A percentile compares a stretch with the other conserved stretches of the same genome.
These are phyloP conservation scores for Epiblema foenella DNA, from an alignment of 2,888 invertebrate genomes.

Conservation along the genomic window DNA sequence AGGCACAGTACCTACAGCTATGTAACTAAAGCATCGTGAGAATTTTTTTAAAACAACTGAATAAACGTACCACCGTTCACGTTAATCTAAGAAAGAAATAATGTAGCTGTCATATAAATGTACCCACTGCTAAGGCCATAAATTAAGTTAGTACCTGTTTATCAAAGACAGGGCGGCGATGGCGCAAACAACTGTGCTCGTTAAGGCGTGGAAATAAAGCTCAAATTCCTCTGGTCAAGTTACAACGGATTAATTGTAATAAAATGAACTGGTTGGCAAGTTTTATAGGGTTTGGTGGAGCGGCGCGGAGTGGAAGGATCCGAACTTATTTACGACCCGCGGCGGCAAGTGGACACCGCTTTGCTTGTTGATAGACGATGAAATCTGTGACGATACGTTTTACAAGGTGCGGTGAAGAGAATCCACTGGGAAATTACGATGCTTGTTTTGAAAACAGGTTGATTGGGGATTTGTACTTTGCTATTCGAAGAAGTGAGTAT, in stretches of 20 bases:
- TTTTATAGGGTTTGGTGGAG: conserved; percentile 6
- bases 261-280: conserved; percentile 20
- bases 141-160: conserved; percentile 8
- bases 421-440: not conserved
- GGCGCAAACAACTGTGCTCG: not conserved
- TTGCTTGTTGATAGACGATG: not conserved
- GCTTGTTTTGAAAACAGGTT: not conserved
- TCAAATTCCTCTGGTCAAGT: not conserved
- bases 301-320: not conserved
- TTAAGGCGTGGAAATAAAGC: not conserved
- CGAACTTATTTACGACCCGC: conserved; percentile 1
- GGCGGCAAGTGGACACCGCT: not conserved
- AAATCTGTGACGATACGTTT: not conserved
- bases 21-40: too few relatives aligned
- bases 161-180: not conserved
- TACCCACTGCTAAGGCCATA: conserved; percentile 6
- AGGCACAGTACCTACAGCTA: too few relatives aligned
- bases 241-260: conserved; percentile 14
- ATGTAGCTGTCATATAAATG: not conserved
- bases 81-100: too few relatives aligned
- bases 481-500: not conserved
- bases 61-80: too few relatives aligned
- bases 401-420: not conserved
- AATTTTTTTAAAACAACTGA: too few relatives aligned
- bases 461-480: not conserved